phyloP scores from a whole-genome alignment of 2,113 vertebrate species.

The Labrus mixtus region DNA sequence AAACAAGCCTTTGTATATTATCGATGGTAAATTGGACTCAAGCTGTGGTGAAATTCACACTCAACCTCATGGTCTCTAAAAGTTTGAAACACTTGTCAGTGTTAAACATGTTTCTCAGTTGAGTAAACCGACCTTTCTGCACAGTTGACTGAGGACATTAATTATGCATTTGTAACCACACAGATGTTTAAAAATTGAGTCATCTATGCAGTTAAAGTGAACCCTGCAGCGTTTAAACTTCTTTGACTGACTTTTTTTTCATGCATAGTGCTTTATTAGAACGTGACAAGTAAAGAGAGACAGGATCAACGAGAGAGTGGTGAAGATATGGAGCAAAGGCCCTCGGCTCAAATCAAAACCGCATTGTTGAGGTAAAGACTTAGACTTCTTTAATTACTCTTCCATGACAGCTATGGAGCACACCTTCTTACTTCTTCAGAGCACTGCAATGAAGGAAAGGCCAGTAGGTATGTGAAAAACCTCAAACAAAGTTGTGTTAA shows the following conservation, averaged over 20 bases:
- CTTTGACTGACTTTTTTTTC: not conserved
- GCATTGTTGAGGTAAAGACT: not conserved
- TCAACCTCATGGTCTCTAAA: not conserved
- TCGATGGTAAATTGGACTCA: not conserved
- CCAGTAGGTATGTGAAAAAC: slow-evolving; percentile 1
- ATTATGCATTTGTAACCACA: slow-evolving; percentile 38
- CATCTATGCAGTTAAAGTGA: slow-evolving; percentile 11
- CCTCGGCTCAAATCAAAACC: not conserved
- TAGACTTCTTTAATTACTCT: not conserved
- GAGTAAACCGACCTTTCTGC: slow-evolving; percentile 42
- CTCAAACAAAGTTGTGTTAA: not conserved
- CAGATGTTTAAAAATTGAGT: slow-evolving; percentile 43
- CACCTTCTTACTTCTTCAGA: not conserved
- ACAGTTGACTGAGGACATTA: slow-evolving; percentile 31
- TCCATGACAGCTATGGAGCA: not conserved
- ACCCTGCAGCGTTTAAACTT: slow-evolving; percentile 26
- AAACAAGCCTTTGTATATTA: not conserved
- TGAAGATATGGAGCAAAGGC: not conserved
- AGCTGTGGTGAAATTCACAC: not conserved
- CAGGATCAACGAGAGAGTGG: not conserved
- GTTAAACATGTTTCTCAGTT: slow-evolving; percentile 37
- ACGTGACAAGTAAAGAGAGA: not conserved
- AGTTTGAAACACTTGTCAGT: slow-evolving; percentile 32
- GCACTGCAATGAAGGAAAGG: slow-evolving; percentile 17
- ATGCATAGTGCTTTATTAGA: not conserved